Conservation (phyloP, 2,888 invertebrate genomes). For the Yponomeuta plumbellus region DNA sequence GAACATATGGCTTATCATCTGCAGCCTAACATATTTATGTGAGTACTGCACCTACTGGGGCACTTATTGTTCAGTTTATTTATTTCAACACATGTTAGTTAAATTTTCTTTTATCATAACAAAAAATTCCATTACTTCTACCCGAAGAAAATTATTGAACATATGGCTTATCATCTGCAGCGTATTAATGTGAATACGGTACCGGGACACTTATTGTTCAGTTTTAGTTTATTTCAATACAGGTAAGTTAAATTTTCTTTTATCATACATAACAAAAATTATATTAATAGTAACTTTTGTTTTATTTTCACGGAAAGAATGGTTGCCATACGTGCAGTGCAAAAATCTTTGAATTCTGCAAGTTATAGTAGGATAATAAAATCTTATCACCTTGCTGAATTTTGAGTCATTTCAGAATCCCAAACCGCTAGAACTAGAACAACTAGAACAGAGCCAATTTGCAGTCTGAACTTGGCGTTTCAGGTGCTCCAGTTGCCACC, state of each 20-base stretch:
- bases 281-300: neutral
- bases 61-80: neutral
- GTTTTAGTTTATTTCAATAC: too few species aligned
- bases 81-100: too few species aligned
- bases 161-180: conserved; percentile 69
- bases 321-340: neutral
- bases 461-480: neutral
- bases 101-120: too few species aligned
- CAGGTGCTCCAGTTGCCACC: conserved; percentile 66
- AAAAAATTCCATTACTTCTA: conserved; percentile 71
- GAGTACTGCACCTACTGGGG: conserved; percentile 28
- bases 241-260: too few species aligned
- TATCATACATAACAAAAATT: neutral
- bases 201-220: neutral
- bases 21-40: conserved; percentile 68
- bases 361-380: neutral
- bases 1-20: conserved; percentile 71
- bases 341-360: neutral
- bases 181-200: conserved; percentile 61
- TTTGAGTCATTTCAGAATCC: neutral
- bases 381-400: neutral
- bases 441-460: neutral
- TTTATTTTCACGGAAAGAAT: neutral
- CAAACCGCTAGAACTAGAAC: neutral
- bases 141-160: conserved; percentile 68